phyloP scores from a whole-genome alignment of 2,888 invertebrate genomes.

The Zeuzera pyrina region DNA sequence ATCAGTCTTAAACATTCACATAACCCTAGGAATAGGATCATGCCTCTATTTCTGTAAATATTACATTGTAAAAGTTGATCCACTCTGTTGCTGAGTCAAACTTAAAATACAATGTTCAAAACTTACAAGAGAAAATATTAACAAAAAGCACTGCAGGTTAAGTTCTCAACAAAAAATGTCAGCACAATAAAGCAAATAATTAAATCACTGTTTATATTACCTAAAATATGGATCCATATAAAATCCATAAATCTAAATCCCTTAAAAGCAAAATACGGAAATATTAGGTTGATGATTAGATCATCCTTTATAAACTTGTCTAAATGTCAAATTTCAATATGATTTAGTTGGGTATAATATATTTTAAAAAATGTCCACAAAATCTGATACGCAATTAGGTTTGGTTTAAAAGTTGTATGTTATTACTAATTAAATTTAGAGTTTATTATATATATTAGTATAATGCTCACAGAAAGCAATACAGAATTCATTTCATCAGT shows the following conservation, averaged over 20 bases:
- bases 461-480: no score
- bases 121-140: slow-evolving; percentile 50
- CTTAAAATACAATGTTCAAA: slow-evolving; percentile 50
- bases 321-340: slow-evolving; percentile 36
- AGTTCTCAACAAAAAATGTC: slow-evolving; percentile 46
- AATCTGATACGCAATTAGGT: no score
- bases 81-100: slow-evolving; percentile 67
- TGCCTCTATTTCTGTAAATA: slow-evolving; percentile 38
- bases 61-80: slow-evolving; percentile 31
- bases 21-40: slow-evolving; percentile 33
- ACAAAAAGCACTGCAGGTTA: slow-evolving; percentile 62
- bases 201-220: slow-evolving; percentile 33
- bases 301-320: slow-evolving; percentile 37
- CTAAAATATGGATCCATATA: slow-evolving; percentile 29
- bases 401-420: no score
- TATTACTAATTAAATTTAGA: no score
- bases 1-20: slow-evolving; percentile 67
- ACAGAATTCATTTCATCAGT: no score
- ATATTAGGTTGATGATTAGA: slow-evolving; percentile 29
- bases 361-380: slow-evolving; percentile 15
- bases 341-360: slow-evolving; percentile 37
- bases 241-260: slow-evolving; percentile 28
- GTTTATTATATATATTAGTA: neutral
- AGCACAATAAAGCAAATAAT: slow-evolving; percentile 44
- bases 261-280: slow-evolving; percentile 21